phyloP scores from a whole-genome alignment of 2,888 invertebrate species.

The Apotomis betuletana region DNA sequence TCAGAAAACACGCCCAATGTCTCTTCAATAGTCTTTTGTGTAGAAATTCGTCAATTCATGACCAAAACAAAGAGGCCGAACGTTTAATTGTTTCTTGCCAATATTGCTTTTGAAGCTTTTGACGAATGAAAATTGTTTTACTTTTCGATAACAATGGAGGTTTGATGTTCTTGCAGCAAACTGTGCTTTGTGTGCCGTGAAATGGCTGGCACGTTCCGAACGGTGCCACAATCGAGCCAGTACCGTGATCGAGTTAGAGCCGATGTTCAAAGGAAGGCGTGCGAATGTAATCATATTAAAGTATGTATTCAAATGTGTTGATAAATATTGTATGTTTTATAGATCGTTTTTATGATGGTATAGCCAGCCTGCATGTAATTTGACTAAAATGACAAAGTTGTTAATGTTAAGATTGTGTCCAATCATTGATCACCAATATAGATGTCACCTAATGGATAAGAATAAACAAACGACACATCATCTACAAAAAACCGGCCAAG shows the following conservation, averaged over 20 bases:
- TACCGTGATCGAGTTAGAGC: constrained; percentile 14
- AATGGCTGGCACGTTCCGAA: constrained; percentile 55
- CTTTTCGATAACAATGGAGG: constrained; percentile 60
- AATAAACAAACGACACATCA: no score
- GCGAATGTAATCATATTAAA: constrained; percentile 12
- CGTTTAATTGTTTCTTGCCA: constrained; percentile 44
- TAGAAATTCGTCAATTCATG: constrained; percentile 54
- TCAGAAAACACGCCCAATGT: constrained; percentile 14
- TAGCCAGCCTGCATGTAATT: not conserved
- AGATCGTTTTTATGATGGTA: not conserved
- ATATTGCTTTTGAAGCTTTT: constrained; percentile 50
- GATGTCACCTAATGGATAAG: no score
- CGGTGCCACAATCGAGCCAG: constrained; percentile 20
- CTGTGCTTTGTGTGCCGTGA: constrained; percentile 62
- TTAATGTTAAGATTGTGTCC: no score
- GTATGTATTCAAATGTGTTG: not conserved
- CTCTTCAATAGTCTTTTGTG: constrained; percentile 49
- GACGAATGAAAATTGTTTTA: constrained; percentile 63
- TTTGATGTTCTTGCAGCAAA: constrained; percentile 64
- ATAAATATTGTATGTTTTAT: not conserved
- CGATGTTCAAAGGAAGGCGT: constrained; percentile 20
- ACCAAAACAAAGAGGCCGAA: constrained; percentile 52
- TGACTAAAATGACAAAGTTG: no score
- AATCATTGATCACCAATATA: no score
- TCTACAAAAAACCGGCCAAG: no score